Base-by-base conservation (phyloP, 2,113 vertebrate species). In the Silurus glanis region DNA sequence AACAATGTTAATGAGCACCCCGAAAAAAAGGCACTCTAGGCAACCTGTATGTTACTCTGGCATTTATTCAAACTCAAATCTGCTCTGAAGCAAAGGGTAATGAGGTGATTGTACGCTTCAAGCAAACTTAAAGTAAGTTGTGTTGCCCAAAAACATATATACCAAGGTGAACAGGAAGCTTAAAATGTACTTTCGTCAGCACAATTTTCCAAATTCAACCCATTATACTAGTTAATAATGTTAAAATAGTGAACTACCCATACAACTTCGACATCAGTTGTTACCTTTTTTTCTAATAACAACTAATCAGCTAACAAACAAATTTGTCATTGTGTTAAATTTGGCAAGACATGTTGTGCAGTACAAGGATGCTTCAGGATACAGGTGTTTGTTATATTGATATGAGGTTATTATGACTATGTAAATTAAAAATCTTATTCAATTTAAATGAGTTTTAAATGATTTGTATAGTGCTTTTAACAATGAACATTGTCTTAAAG, bases 1-100 rank as follows among this genome's bases (percentile, higher is more conserved):
- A 78, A 78, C 51, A 78, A 78, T 78, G 51, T 78, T 78, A 78
- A 78, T 78, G 74, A 78, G 74, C 51, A 56, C 51, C 12, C 74
- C 14, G 2, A 37, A 53, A 78, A 75, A 55, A 78, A 78, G 49
- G 51, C 51, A 25, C n/a, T 2, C 13, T n/a, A 16, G 51, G n/a
- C 74, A 78, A 78, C 51, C n/a, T 78, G 74, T 56, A 55, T 78
- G 74, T 56, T 55, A 25, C 74, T 78, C 74, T 55, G n/a, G 19
- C 13, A 78, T 25, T 78, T 55, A 25, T 78, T 55, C 74, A 78
- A 14, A 25, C 74, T 78, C 23, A 78, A 56, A 78, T 78, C 74
- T 78, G 51, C 74, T 56, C 74, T 78, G 74, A 78, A 78, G 74
- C 10, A 55, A 37, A 56, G 6, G 51, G 6, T 76, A 76, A 55